A percentile compares a stretch with the other conserved stretches of the same genome.
Conservation (phyloP, 2,113 vertebrate species). For the Tetrao urogallus region DNA sequence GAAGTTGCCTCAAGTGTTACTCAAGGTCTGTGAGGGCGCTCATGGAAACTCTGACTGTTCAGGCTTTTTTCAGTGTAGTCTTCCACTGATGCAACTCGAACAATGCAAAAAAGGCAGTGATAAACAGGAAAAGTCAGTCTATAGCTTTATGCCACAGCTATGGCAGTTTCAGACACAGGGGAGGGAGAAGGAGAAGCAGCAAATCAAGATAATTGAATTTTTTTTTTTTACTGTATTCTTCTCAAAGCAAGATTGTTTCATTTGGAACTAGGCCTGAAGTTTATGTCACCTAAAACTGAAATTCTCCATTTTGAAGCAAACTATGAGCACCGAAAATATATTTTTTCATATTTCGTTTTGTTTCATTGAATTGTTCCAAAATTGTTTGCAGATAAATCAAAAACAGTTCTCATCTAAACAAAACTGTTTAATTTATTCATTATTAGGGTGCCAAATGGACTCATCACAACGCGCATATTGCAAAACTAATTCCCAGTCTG, state of each 20-base stretch:
- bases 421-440: neutral
- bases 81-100: neutral
- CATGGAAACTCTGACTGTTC: neutral
- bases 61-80: neutral
- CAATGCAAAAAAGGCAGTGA: neutral
- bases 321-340: neutral
- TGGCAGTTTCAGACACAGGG: neutral
- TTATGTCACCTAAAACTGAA: slow-evolving; percentile 42
- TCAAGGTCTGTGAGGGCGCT: neutral
- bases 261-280: neutral
- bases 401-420: neutral
- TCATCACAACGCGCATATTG: neutral
- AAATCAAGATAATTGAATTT: neutral
- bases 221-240: slow-evolving; percentile 7
- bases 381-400: slow-evolving; percentile 1
- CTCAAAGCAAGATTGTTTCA: neutral
- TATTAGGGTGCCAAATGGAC: neutral
- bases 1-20: neutral
- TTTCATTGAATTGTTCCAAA: neutral
- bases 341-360: neutral
- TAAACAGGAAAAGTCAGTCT: neutral
- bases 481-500: neutral
- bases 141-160: neutral
- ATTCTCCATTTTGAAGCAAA: neutral
- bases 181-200: neutral